Evolutionary conservation across 2,797 vertebrate species (phyloP).

Genomic region (Enteromius thamalakanensis): DNA sequence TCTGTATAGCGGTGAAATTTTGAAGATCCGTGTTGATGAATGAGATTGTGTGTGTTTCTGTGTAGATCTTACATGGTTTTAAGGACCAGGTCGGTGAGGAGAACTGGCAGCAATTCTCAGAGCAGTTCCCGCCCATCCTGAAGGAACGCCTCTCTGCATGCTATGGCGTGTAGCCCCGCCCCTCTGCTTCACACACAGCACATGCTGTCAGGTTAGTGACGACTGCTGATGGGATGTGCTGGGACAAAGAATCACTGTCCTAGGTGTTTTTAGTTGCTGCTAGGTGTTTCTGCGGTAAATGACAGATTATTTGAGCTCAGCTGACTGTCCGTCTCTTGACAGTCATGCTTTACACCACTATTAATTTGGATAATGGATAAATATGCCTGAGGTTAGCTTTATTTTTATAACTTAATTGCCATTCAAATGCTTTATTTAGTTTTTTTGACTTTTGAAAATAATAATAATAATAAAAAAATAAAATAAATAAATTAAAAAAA

Average conservation of each 20-base stretch:
- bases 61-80: slow-evolving; percentile 91
- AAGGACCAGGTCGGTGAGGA: slow-evolving; percentile 95
- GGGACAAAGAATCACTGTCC: no score
- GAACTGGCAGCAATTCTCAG: slow-evolving; percentile 95
- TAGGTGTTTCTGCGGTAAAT: background rate
- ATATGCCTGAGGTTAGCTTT: background rate
- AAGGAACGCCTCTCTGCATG: slow-evolving; percentile 93
- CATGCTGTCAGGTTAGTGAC: slow-evolving; percentile 56
- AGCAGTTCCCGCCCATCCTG: slow-evolving; percentile 93
- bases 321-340: background rate
- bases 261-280: background rate
- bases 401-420: no score
- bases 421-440: background rate
- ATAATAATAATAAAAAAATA: no score
- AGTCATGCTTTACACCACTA: background rate
- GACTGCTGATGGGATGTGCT: background rate
- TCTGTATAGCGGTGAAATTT: background rate
- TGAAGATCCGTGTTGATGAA: background rate
- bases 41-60: slow-evolving; percentile 7
- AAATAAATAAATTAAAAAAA: no score
- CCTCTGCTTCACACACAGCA: slow-evolving; percentile 75
- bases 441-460: no score
- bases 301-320: background rate
- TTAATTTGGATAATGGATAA: background rate
- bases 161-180: slow-evolving; percentile 87